phyloP scores from a whole-genome alignment of 2,888 invertebrate genomes.

The Hemicrepidius hirtus region DNA sequence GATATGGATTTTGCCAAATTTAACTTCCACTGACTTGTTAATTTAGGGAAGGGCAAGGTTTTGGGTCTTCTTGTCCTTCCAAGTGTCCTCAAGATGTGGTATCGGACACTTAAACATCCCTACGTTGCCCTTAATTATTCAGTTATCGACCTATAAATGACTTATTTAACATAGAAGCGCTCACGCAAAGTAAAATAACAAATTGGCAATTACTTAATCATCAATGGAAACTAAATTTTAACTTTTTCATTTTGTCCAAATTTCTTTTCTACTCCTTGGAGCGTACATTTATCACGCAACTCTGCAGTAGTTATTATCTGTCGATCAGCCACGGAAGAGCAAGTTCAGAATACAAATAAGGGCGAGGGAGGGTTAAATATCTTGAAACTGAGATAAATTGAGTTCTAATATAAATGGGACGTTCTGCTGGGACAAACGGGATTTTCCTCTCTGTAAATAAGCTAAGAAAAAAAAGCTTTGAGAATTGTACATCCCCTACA shows the following conservation, averaged over 20 bases:
- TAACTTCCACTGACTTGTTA: not conserved
- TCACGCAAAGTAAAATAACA: too few relatives aligned
- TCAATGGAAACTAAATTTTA: not conserved
- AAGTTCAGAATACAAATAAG: not conserved
- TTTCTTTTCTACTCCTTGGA: not conserved
- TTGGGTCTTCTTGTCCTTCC: not conserved
- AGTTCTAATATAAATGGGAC: not conserved
- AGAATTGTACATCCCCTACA: too few relatives aligned
- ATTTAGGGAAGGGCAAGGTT: not conserved
- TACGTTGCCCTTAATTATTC: not conserved
- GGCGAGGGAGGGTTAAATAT: not conserved
- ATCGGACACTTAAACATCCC: not conserved
- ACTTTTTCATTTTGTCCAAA: not conserved
- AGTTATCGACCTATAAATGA: too few relatives aligned
- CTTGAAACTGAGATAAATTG: conserved; percentile 7
- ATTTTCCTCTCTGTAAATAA: not conserved
- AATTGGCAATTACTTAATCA: too few relatives aligned
- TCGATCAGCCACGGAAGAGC: not conserved
- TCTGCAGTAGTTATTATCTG: not conserved
- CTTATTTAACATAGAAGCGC: too few relatives aligned
- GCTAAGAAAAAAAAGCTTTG: not conserved
- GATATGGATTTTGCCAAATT: not conserved
- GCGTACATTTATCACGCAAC: not conserved
- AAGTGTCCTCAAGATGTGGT: not conserved
- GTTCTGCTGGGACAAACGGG: not conserved